Evolutionary conservation across 2,888 invertebrate species (phyloP).

Genomic region (Azorinus chamasolen): DNA sequence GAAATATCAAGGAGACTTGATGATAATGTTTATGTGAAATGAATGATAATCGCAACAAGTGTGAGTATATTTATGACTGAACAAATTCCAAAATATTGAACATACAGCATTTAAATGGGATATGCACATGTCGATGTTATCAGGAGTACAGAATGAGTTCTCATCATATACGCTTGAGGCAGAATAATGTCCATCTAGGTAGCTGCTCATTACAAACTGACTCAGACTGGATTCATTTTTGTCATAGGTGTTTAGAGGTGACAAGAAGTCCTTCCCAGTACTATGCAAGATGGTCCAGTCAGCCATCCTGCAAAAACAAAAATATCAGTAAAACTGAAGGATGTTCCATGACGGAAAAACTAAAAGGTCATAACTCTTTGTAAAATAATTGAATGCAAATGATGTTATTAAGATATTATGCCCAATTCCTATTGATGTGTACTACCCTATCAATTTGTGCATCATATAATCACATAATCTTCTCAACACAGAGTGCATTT

Average conservation of each 20-base stretch:
- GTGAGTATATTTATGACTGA: too few relatives aligned
- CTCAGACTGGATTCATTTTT: slow-evolving; percentile 57
- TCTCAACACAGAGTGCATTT: too few relatives aligned
- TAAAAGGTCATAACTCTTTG: too few relatives aligned
- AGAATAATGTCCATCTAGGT: slow-evolving; percentile 35
- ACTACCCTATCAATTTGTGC: too few relatives aligned
- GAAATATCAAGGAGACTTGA: too few relatives aligned
- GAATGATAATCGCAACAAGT: too few relatives aligned
- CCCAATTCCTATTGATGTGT: too few relatives aligned
- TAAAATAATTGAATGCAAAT: too few relatives aligned
- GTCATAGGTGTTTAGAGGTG: slow-evolving; percentile 60
- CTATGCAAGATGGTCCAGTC: slow-evolving; percentile 70
- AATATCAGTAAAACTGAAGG: neutral
- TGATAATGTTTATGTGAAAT: too few relatives aligned
- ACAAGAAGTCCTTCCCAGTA: slow-evolving; percentile 65
- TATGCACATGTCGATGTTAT: slow-evolving; percentile 75
- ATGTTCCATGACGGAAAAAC: too few relatives aligned
- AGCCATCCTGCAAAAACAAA: slow-evolving; percentile 69
- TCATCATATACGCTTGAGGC: slow-evolving; percentile 57
- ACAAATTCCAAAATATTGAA: neutral
- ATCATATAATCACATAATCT: too few relatives aligned
- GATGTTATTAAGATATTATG: too few relatives aligned
- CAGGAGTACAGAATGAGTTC: slow-evolving; percentile 73
- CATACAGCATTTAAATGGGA: slow-evolving; percentile 62
- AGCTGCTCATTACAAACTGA: slow-evolving; percentile 56